These are phyloP conservation scores for Eupithecia subfuscata DNA, from an alignment of 2,888 invertebrate species.

Conservation along the genomic window DNA sequence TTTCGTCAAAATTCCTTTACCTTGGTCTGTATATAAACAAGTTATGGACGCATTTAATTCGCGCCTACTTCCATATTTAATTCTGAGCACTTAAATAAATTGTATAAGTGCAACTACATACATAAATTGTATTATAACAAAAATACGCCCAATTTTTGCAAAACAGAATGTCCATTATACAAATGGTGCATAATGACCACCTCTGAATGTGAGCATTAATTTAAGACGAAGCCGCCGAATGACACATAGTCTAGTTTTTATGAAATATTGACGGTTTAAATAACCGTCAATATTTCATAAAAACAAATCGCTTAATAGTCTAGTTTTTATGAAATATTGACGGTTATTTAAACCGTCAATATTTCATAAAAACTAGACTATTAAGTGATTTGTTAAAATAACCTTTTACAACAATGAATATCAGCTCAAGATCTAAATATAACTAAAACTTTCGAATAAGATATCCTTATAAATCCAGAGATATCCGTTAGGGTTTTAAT, in stretches of 20 bases:
- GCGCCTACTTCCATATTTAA: conserved; percentile 61
- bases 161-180: conserved; percentile 64
- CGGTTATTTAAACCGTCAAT: no score
- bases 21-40: conserved; percentile 43
- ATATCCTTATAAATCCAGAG: background rate
- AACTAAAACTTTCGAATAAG: background rate
- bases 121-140: conserved; percentile 52
- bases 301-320: no score
- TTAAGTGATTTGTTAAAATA: background rate
- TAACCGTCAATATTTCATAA: no score
- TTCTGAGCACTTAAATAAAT: conserved; percentile 51
- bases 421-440: background rate
- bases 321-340: conserved; percentile 38
- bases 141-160: conserved; percentile 55
- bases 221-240: conserved; percentile 40
- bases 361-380: no score
- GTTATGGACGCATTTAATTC: conserved; percentile 49
- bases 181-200: conserved; percentile 62
- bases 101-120: conserved; percentile 40
- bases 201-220: conserved; percentile 48
- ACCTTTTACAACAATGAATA: background rate
- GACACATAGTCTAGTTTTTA: conserved; percentile 45
- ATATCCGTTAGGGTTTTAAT: conserved; percentile 4
- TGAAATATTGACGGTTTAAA: conserved; percentile 3
- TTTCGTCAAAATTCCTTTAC: conserved; percentile 49